A percentile compares a stretch with the other conserved stretches of the same genome.
phyloP scores from a whole-genome alignment of 1,140 invertebrate species.

The Leptinotarsa texana region DNA sequence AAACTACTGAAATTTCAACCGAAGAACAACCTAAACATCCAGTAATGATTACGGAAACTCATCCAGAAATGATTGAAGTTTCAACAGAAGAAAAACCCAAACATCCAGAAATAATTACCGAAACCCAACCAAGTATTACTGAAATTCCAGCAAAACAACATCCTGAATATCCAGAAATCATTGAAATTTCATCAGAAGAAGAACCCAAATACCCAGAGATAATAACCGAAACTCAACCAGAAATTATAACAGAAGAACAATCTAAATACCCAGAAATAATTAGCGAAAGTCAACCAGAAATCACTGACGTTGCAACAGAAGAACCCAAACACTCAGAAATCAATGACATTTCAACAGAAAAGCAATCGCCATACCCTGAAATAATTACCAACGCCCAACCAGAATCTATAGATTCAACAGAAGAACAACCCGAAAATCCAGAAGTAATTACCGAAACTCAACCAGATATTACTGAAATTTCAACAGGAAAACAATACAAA shows the following conservation, averaged over 20 bases:
- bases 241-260: neutral
- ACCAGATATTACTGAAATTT: conserved; percentile 30
- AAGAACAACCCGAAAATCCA: conserved; percentile 22
- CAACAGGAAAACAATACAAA: too few relatives aligned
- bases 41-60: conserved; percentile 11
- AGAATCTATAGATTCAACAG: conserved; percentile 5
- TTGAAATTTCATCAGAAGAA: neutral
- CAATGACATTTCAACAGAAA: conserved; percentile 9
- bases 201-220: conserved; percentile 16
- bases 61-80: conserved; percentile 30
- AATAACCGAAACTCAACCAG: neutral
- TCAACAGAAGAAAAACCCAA: too few relatives aligned
- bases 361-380: neutral
- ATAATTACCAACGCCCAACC: neutral
- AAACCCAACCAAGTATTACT: conserved; percentile 2
- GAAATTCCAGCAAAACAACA: neutral
- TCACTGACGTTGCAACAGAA: neutral
- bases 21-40: conserved; percentile 21
- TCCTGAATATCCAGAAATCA: conserved; percentile 3
- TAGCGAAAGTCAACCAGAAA: neutral
- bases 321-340: neutral
- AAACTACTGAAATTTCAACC: conserved; percentile 18
- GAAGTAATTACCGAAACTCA: conserved; percentile 12
- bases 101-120: neutral
- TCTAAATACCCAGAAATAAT: neutral